These are phyloP conservation scores for Drosophila athabasca DNA, from an alignment of 1,140 invertebrate genomes.

Conservation along the genomic window DNA sequence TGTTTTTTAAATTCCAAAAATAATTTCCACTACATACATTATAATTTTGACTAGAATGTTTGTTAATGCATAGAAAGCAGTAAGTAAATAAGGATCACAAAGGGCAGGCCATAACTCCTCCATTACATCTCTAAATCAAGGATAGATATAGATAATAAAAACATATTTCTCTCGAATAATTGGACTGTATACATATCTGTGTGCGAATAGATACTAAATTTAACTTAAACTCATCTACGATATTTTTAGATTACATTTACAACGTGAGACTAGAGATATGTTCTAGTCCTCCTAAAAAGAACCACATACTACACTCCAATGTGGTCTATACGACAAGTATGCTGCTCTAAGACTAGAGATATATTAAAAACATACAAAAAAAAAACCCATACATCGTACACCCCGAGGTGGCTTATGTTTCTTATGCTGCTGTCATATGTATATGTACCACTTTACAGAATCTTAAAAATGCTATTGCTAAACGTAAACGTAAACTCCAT, in stretches of 20 bases:
- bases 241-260: conserved; percentile 23
- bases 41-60: conserved; percentile 50
- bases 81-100: conserved; percentile 52
- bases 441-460: conserved; percentile 42
- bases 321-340: no score
- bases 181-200: conserved; percentile 6
- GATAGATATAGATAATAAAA: conserved; percentile 2
- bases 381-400: no score
- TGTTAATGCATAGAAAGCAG: conserved; percentile 24
- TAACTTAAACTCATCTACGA: conserved; percentile 27
- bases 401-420: conserved; percentile 42
- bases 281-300: conserved; percentile 4
- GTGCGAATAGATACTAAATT: conserved; percentile 41
- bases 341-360: no score
- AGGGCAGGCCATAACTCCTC: conserved; percentile 22
- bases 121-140: conserved; percentile 37
- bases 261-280: conserved; percentile 36
- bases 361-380: no score
- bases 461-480: conserved; percentile 14
- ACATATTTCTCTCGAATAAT: neutral
- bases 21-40: conserved; percentile 30
- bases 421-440: conserved; percentile 27
- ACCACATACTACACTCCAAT: no score
- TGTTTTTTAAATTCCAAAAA: conserved; percentile 24
- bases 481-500: conserved; percentile 11